Conservation (phyloP, 2,113 vertebrate species). For the Ciconia maguari region DNA sequence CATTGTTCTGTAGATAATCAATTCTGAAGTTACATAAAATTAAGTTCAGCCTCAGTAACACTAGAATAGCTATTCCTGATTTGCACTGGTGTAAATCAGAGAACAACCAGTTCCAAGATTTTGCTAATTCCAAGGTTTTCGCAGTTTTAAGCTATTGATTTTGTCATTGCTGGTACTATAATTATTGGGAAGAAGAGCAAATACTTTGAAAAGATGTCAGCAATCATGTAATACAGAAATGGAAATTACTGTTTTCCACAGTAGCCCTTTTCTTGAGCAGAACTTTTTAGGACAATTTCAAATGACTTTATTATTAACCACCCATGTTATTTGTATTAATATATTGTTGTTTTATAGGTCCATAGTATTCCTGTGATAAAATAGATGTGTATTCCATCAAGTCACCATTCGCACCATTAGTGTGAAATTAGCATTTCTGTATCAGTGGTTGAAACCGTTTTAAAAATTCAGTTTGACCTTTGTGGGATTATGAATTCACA, state of each 20-base stretch:
- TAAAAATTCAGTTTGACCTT: neutral
- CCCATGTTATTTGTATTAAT: neutral
- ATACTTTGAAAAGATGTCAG: neutral
- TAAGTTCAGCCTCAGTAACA: neutral
- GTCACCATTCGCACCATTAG: neutral
- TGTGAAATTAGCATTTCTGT: neutral
- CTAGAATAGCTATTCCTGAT: neutral
- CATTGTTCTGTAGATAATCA: neutral
- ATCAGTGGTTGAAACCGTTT: neutral
- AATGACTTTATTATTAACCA: neutral
- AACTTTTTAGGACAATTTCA: neutral
- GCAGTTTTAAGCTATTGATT: neutral
- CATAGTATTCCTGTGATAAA: neutral
- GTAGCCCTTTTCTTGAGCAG: neutral
- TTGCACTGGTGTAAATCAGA: neutral
- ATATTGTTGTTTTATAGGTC: neutral
- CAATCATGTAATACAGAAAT: neutral
- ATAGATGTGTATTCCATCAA: neutral
- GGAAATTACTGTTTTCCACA: neutral
- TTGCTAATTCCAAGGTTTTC: neutral
- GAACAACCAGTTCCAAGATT: neutral
- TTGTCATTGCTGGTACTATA: neutral
- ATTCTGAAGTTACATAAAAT: neutral
- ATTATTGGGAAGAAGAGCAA: neutral
- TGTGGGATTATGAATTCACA: neutral